Base-by-base conservation (phyloP, 2,888 invertebrate genomes). In the Clusia tigrina region DNA sequence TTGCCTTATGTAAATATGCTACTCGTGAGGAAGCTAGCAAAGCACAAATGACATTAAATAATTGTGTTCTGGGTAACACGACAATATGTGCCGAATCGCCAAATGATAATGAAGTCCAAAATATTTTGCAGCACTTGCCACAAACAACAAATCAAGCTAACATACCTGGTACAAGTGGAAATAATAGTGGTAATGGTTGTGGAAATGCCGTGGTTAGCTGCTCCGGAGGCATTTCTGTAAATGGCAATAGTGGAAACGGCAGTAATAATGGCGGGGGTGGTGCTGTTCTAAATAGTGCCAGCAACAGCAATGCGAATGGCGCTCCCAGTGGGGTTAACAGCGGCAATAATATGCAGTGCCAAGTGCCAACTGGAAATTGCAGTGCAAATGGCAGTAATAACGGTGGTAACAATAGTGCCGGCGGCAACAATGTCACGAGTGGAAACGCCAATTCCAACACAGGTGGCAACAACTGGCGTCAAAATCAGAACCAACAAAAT, bases 81-180 rank as follows among this genome's bases (percentile, higher is more conserved):
- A 96, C 96, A 70, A 96, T 98, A 82, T 90, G 95, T 85, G 96
- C 96, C 60, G 96, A 97, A 86, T 94, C 95, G 73, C 95, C 96
- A 63, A 91, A 90, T 63, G 97, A 97, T 82, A 89, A 89, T 74
- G 96, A 96, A 81, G 95, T 95, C 72, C 91, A 91, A 83, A 89
- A 91, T 78, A 89, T 95, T 74, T 87, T 96, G 79, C 93, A 94
- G 83, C 93, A 93, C 82, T 88, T 93, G 75, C 82, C 83, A 48
- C 79, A 72, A 69, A 67, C 67, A 57, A 63, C 72, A 64, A 79
- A 70, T 64, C 69, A 69, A 26, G 66, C 68, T 51, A 70, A 69
- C 60, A 65, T 90, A 88, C 69, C 72, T 62, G 58, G 66, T 6
- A 56, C 46, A 61, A 58, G 52, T 56, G 69, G 66, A 25, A 63